Base-by-base conservation (phyloP, 1,140 invertebrate species). In the Pogonognathellus flavescens region DNA sequence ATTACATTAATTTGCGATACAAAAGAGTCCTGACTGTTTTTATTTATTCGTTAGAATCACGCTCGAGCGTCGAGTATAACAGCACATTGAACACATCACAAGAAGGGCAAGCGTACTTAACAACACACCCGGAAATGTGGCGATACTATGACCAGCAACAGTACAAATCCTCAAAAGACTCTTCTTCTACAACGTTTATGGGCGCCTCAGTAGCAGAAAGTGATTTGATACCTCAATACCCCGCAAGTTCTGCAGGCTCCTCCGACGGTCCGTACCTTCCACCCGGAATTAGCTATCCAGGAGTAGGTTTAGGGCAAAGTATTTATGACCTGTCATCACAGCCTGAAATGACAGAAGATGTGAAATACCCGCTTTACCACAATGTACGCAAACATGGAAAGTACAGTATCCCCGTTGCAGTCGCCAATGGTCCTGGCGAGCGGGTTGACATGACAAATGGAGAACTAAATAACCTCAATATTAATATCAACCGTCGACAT, bases 81-180 rank as follows among this genome's bases (percentile, higher is more conserved):
- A 87, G 88, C 25, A 90, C 89, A 87, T 84, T 91, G 5, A 91
- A 92, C 86, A 92, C 92, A 10, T 90, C 91, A 13, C 88, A 88
- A 62, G 90, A 92, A 59, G 92, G 90, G 1, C 84, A 91, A 83
- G 87, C 90, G 41, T 92, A 90, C 88, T 83, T 92, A 13, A 70
- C 89, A 49, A 86, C 89, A 20, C 91, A 92, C 86, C 91, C 91
- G n/a, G 89, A 91, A 83, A 89, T 90, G 76, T 86, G 89, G 76
- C 72, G 89, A 41, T 88, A 89, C 62, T 86, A 82, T 83, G 88
- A 85, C 52, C 16, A 25, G 11, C 70, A 70, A 55, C 76, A 84
- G 83, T 53, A 82, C 80, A 70, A 62, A 66, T n/a, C 59, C 13
- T 20, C 52, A 13, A 82, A 62, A 22, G 81, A 82, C 55, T 49